These are phyloP conservation scores for Rhadina sibilatrix DNA, from an alignment of 2,113 vertebrate genomes.

Conservation along the genomic window DNA sequence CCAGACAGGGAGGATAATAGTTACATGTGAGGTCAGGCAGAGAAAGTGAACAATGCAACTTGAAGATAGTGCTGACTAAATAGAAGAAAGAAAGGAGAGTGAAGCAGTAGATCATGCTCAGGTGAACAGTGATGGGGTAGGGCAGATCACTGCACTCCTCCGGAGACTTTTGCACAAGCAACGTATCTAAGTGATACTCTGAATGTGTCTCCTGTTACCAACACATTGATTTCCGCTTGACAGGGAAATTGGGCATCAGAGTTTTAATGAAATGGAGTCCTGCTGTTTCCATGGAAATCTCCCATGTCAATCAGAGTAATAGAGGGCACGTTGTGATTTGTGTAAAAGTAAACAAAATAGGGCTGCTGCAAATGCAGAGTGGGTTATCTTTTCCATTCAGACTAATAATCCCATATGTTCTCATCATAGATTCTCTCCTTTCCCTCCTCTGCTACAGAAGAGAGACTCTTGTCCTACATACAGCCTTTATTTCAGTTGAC, in stretches of 20 bases:
- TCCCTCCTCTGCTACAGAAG: background rate
- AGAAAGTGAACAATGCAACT: background rate
- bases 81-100: background rate
- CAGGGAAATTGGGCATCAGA: constrained; percentile 20
- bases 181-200: background rate
- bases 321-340: background rate
- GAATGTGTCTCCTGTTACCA: background rate
- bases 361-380: background rate
- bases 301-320: constrained; percentile 6
- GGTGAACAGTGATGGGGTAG: background rate
- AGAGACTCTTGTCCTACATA: background rate
- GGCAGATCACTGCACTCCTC: background rate
- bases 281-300: constrained; percentile 58
- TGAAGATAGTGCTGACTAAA: background rate
- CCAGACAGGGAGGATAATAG: background rate
- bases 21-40: background rate
- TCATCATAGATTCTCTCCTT: background rate
- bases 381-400: background rate
- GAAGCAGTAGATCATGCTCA: background rate
- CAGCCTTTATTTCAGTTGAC: background rate
- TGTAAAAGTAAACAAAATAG: constrained; percentile 35
- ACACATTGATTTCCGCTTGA: constrained; percentile 23
- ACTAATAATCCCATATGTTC: background rate
- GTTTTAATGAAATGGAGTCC: constrained; percentile 31
- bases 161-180: background rate